Percentiles rank a stretch among this genome's conserved stretches.
Evolutionary conservation across 1,140 invertebrate species (phyloP).

Genomic region (Euborellia annulipes): DNA sequence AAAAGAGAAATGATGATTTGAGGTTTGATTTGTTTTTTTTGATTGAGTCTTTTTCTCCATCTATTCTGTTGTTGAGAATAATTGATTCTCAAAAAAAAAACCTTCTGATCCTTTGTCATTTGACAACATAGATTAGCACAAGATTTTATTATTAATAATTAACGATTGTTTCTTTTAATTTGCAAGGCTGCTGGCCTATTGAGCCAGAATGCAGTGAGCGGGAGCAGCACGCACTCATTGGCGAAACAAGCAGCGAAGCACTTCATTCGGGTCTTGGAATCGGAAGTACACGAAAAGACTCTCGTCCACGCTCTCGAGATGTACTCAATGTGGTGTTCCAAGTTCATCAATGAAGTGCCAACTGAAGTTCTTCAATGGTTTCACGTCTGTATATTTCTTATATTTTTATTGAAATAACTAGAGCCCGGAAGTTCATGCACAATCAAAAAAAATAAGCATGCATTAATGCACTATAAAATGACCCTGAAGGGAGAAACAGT

Average conservation of each 20-base stretch:
- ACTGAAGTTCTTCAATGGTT: constrained; percentile 56
- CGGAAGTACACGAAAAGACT: constrained; percentile 86
- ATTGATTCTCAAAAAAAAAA: too few species aligned
- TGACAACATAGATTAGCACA: too few species aligned
- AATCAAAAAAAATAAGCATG: too few species aligned
- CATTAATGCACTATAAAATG: too few species aligned
- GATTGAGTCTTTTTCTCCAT: background rate
- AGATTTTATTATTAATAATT: background rate
- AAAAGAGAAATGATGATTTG: constrained; percentile 4
- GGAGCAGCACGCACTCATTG: constrained; percentile 38
- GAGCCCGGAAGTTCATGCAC: too few species aligned
- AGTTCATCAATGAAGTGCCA: constrained; percentile 49
- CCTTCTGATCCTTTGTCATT: too few species aligned
- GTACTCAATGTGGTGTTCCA: constrained; percentile 60
- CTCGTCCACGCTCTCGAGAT: constrained; percentile 63
- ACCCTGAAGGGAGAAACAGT: too few species aligned
- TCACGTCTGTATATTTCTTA: too few species aligned
- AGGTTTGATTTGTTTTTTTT: background rate
- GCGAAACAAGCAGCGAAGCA: constrained; percentile 43
- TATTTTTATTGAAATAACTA: too few species aligned
- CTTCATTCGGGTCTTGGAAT: constrained; percentile 65
- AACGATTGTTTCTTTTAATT: constrained; percentile 15
- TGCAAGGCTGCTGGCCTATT: constrained; percentile 60
- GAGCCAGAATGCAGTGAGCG: constrained; percentile 51
- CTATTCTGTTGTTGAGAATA: background rate